Evolutionary conservation across 1,140 invertebrate genomes (phyloP).

Genomic region (fruit fly (Drosophila melanogaster)): Release_6_plus_ISO1_MT NT_033777.3:20643001-20643500

Average conservation of each 20-base stretch:
- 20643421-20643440: conserved; percentile 89
- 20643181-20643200: conserved; percentile 88
- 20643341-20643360: conserved; percentile 85
- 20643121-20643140: conserved; percentile 85
- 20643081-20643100: conserved; percentile 94
- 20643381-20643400: neutral
- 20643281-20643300: conserved; percentile 89
- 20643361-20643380: conserved; percentile 73
- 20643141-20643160: conserved; percentile 87
- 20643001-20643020: conserved; percentile 42
- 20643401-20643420: conserved; percentile 50
- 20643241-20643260: conserved; percentile 89
- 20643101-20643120: conserved; percentile 92
- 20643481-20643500: conserved; percentile 87
- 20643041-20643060: conserved; percentile 80
- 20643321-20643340: conserved; percentile 87
- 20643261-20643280: conserved; percentile 87
- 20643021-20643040: conserved; percentile 63
- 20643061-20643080: conserved; percentile 87
- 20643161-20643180: conserved; percentile 86
- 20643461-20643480: conserved; percentile 88
- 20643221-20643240: conserved; percentile 90
- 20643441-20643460: conserved; percentile 91
- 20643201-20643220: conserved; percentile 89
- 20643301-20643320: conserved; percentile 91